Evolutionary conservation across 2,113 vertebrate species (phyloP), one percentile per base, ranked within the genome.

Genomic region (Pavo muticus): DNA sequence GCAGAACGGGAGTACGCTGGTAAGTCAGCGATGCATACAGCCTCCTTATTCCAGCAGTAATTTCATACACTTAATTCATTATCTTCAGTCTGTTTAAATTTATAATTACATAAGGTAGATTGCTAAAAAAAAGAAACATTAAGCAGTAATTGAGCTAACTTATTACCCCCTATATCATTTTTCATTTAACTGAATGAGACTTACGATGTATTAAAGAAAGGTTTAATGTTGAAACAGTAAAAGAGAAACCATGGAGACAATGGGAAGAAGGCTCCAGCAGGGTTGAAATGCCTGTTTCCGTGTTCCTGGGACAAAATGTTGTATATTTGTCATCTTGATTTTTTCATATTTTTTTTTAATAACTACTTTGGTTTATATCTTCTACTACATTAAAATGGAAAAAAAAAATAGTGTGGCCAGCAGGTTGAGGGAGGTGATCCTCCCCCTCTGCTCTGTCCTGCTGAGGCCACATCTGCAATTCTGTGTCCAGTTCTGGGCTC

Each of bases 1-100:
- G 99, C 98, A 98, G 76, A 99, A 99, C 0, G 99, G 99, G 73
- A 99, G 99, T 72, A 99, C 99, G 44, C 94, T 99, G 98, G 99
- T 99, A 97, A 98, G 99, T 84, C 74, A 3, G 4, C 6, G 37
- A 32, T 7, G 25, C n/a, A 7, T 8, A 16, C 1, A 63, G 73
- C 76, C 15, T 59, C 78, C 64, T 74, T 30, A 16, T 64, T 60
- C 39, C 82, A 73, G 64, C 78, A 39, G 56, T 50, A 21, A 91
- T 73, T 77, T 78, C 8, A 1, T 63, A 4, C 10, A 27, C 87
- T 94, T 69, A n/a, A 87, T 83, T 93, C 47, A 74, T 80, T 91
- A 59, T 60, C 45, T 86, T 27, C 74, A 8, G 0, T 23, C 91
- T 78, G 57, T 84, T 94, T 88, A 64, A 76, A 91, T 80, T 70